phyloP scores from a whole-genome alignment of 1,140 invertebrate species.

The Polyergus mexicanus region DNA sequence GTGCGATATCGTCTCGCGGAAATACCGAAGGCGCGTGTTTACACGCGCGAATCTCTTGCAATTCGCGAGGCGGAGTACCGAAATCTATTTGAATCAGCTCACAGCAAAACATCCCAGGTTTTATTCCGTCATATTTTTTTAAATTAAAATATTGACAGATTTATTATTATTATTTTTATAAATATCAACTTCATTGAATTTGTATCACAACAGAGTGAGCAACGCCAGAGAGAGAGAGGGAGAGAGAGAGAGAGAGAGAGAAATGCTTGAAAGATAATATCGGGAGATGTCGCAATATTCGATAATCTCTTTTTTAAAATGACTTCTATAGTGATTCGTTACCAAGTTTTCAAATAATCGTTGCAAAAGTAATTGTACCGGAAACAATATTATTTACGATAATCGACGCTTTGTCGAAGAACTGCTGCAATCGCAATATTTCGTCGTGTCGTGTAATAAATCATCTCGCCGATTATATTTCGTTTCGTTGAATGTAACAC shows the following conservation, averaged over 20 bases:
- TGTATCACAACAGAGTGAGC: not conserved
- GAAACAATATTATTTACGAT: constrained; percentile 7
- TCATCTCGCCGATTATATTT: constrained; percentile 46
- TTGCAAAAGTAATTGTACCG: not conserved
- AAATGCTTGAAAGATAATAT: not conserved
- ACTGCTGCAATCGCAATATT: constrained; percentile 9
- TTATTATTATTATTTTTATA: not conserved
- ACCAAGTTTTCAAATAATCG: not conserved
- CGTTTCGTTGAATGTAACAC: constrained; percentile 39
- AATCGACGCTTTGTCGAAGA: not conserved
- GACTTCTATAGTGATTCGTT: not conserved
- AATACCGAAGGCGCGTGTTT: not conserved
- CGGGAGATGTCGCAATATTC: not conserved
- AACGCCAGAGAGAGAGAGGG: not conserved
- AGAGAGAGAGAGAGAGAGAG: too few species aligned
- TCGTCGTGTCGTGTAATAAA: constrained; percentile 38
- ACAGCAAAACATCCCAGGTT: not conserved
- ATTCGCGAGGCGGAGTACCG: not conserved
- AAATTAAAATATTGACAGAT: not conserved
- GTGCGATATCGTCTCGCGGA: not conserved
- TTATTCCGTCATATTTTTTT: not conserved
- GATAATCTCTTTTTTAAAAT: not conserved
- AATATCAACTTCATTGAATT: not conserved
- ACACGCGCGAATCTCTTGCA: not conserved
- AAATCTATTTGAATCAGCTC: not conserved